Base-by-base conservation (phyloP, 1,140 invertebrate species). In the Ptiloglossa arizonensis region DNA sequence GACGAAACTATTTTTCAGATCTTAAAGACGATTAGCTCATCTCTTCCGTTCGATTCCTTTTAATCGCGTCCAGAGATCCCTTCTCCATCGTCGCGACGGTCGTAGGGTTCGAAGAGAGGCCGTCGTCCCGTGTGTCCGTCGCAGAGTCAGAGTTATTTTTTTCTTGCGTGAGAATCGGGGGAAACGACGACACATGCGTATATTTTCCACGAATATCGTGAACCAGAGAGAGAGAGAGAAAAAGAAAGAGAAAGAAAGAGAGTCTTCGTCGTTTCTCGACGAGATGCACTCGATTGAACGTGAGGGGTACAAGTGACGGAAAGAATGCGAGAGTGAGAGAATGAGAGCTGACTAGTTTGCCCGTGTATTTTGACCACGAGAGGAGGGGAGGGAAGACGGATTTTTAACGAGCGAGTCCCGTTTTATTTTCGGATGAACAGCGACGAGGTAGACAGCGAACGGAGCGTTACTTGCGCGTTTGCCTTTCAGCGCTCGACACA, bases 401-500 rank as follows among this genome's bases (percentile, higher is more conserved):
- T 38, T 35, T 57, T 32, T 41, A 41, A n/a, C 52, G 48, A 57
- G 15, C 52, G 62, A 57, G 19, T 63, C 52, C 38, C 27, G 11
- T 57, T 35, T 44, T 32, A 17, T 57, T 54, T 77, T 57, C 15
- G 41, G 22, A 59, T 9, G 54, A 32, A 48, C n/a, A 38, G 24
- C 19, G 27, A 48, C 62, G 38, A 64, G 62, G 38, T 24, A 19
- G 9, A 32, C 57, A n/a, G 32, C 32, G 41, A 29, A 27, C 35
- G 19, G n/a, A 59, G 11, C 9, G 62, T 57, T n/a, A 50, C 22
- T 74, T 6, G 22, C 9, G 38, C 35, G 48, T 54, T 82, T 59
- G 64, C 52, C 13, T 67, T 59, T 83, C 54, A 59, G 48, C 76
- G 22, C 46, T 79, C 41, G 38, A 52, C 48, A 54, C 19, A 24